Conservation (phyloP, 2,797 vertebrate genomes). For the Percopsis omiscomaycus region DNA sequence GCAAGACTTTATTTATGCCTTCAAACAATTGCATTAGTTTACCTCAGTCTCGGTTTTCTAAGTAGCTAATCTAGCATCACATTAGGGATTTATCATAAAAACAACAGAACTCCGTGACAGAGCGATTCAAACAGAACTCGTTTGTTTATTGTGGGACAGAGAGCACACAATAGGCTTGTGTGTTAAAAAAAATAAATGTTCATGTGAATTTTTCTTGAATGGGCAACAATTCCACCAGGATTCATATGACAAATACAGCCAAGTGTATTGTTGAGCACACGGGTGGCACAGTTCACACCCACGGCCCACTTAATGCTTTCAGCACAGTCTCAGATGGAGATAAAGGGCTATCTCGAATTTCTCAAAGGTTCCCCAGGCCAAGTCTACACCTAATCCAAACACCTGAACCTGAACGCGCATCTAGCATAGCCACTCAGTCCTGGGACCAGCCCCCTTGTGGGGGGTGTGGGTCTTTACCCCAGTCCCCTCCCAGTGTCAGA, state of each 20-base stretch:
- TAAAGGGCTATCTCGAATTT: background rate
- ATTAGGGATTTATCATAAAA: slow-evolving; percentile 20
- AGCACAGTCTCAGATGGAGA: background rate
- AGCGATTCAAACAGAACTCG: slow-evolving; percentile 42
- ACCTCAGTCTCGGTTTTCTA: slow-evolving; percentile 24
- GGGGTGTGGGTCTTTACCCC: slow-evolving; percentile 28
- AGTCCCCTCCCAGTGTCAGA: slow-evolving; percentile 37
- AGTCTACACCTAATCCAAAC: slow-evolving; percentile 28
- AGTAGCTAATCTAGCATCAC: slow-evolving; percentile 35
- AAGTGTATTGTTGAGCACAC: slow-evolving; percentile 5
- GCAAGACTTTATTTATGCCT: slow-evolving; percentile 33
- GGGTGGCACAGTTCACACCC: background rate
- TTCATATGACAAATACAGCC: slow-evolving; percentile 14
- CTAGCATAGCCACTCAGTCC: background rate
- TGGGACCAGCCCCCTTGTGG: slow-evolving; percentile 31
- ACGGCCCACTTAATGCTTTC: background rate
- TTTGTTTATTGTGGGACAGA: slow-evolving; percentile 45
- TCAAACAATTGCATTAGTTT: slow-evolving; percentile 15
- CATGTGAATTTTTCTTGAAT: slow-evolving; percentile 45
- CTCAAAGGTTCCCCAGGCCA: background rate
- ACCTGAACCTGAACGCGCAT: slow-evolving; percentile 19
- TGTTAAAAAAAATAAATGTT: slow-evolving; percentile 33
- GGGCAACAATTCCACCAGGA: slow-evolving; percentile 34
- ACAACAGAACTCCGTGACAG: slow-evolving; percentile 25
- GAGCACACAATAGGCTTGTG: slow-evolving; percentile 41